Percentiles rank a stretch among this genome's conserved stretches.
Conservation (phyloP, 2,888 invertebrate species). For the Orgyia antiqua region DNA sequence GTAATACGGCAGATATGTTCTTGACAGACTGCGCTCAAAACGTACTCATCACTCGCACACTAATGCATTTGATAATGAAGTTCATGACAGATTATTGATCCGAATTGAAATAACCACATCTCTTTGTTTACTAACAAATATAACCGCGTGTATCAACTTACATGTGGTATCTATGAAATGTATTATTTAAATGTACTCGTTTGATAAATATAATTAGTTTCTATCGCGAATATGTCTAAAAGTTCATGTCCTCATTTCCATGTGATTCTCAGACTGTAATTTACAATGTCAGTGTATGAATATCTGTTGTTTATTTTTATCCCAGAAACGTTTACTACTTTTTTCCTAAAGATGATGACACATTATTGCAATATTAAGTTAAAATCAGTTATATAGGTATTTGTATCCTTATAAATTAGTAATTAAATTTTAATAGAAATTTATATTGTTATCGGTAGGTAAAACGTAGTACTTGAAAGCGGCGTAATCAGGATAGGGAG, state of each 20-base stretch:
- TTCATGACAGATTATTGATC: conserved; percentile 50
- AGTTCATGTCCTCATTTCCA: neutral
- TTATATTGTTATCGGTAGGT: too few species aligned
- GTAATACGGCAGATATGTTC: conserved; percentile 21
- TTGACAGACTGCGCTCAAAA: conserved; percentile 26
- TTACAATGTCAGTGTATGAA: too few species aligned
- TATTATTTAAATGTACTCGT: neutral
- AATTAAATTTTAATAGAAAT: too few species aligned
- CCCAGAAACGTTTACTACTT: too few species aligned
- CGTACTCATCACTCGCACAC: conserved; percentile 43
- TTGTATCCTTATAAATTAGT: too few species aligned
- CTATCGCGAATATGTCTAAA: too few species aligned
- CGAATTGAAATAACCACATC: conserved; percentile 29
- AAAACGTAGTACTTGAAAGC: conserved; percentile 16
- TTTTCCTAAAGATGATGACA: too few species aligned
- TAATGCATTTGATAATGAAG: conserved; percentile 50
- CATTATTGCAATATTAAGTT: too few species aligned
- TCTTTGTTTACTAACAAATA: conserved; percentile 26
- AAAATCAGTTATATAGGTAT: too few species aligned
- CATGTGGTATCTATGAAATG: conserved; percentile 5
- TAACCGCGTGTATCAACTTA: conserved; percentile 17
- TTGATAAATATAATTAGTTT: neutral
- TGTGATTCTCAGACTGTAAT: too few species aligned
- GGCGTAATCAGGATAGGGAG: conserved; percentile 20
- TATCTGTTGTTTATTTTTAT: too few species aligned